phyloP scores from a whole-genome alignment of 1,140 invertebrate species.

The Solenopsis fugax region DNA sequence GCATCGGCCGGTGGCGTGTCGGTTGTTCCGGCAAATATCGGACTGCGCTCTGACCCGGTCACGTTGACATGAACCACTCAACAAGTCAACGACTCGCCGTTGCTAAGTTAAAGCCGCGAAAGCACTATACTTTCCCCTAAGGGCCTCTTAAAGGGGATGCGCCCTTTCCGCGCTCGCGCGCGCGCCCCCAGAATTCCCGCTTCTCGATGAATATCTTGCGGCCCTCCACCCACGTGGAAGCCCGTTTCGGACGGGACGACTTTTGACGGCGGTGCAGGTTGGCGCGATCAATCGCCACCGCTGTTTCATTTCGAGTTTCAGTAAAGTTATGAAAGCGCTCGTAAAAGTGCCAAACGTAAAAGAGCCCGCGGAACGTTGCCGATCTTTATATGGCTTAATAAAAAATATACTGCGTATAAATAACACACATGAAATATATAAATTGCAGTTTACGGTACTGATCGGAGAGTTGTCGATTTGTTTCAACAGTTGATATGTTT shows the following conservation, averaged over 20 bases:
- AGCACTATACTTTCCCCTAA: conserved; percentile 72
- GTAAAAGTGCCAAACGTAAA: conserved; percentile 26
- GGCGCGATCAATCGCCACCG: conserved; percentile 4
- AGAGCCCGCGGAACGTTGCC: not conserved
- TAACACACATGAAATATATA: conserved; percentile 6
- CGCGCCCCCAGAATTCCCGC: not conserved
- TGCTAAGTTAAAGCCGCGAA: conserved; percentile 76
- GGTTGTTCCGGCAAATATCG: conserved; percentile 61
- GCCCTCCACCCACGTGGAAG: conserved; percentile 4
- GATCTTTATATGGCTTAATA: conserved; percentile 18
- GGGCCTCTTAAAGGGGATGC: conserved; percentile 74
- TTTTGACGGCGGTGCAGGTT: conserved; percentile 31
- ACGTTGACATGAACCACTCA: conserved; percentile 78
- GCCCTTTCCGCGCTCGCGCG: conserved; percentile 24
- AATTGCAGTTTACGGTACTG: conserved; percentile 7
- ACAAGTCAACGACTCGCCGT: conserved; percentile 78
- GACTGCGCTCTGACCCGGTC: conserved; percentile 74
- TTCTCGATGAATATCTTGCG: conserved; percentile 20
- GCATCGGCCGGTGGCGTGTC: conserved; percentile 29
- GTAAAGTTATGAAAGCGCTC: not conserved
- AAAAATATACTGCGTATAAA: conserved; percentile 1
- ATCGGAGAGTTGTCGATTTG: not conserved
- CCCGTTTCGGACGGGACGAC: conserved; percentile 6
- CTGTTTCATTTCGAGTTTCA: conserved; percentile 40
- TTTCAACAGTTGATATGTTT: not conserved